Base-by-base conservation (phyloP, 2,888 invertebrate species). In the Sarcophaga variegata region DNA sequence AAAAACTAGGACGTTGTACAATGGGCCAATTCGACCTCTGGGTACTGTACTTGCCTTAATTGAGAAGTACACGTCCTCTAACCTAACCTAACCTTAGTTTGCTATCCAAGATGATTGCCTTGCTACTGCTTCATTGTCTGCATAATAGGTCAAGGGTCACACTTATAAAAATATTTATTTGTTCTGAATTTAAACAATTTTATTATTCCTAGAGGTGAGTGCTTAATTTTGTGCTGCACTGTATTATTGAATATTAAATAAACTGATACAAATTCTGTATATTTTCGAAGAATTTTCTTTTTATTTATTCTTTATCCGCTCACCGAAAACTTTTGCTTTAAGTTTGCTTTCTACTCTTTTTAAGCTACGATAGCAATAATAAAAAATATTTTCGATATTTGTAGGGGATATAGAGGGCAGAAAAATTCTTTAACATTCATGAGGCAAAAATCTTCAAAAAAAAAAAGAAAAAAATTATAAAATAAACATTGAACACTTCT, bases 361-460 rank as follows among this genome's bases (percentile, higher is more conserved):
- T 17, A 54, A 10, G 54, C 54, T 54, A 54, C 17, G 4, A 17
- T 17, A 14, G 54, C 54, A 54, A 54, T 54, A 54, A 54, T 54
- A 54, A 54, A 12, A 54, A 17, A 17, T 14, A 54, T 54, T 14
- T 17, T 14, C 14, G 1, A 54, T 54, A 54, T 54, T 14, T 54
- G 3, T 54, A 17, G 14, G 17, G 12, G 12, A 54, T 54, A 17
- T 54, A 3, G 17, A 69, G 22, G 20, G 17, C 12, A 79, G 27
- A 11, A 27, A 77, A 67, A 69, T 4, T 4, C 64, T 69, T 74
- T 49, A 75, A 66, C 66, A 78, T 80, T 47, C 67, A 80, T 70
- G 64, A 71, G 69, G 66, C 54, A 72, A 84, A 86, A 81, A 84
- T 83, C 81, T 78, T 82, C 66, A 84, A 87, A 81, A 37, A 10